Evolutionary conservation across 2,888 invertebrate species (phyloP).

Genomic region (Hofmannophila pseudospretella): DNA sequence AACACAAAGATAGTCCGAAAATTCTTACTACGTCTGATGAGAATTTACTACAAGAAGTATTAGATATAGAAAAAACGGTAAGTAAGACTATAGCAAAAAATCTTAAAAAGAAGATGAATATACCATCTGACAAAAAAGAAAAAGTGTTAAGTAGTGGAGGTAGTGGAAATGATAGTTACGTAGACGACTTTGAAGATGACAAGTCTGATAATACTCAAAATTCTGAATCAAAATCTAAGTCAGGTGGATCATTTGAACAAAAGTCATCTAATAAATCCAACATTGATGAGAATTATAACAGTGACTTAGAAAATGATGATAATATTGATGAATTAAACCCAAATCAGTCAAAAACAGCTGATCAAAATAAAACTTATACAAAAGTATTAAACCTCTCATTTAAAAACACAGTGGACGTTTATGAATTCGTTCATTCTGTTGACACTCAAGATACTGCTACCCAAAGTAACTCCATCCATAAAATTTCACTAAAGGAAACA

Average conservation of each 20-base stretch:
- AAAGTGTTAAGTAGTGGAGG: conserved; percentile 22
- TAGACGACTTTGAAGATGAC: conserved; percentile 70
- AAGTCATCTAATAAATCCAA: conserved; percentile 11
- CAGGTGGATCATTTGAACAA: not conserved
- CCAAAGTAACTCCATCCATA: conserved; percentile 49
- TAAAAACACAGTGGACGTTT: conserved; percentile 60
- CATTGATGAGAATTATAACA: conserved; percentile 15
- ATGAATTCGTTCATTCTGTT: conserved; percentile 61
- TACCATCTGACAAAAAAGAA: conserved; percentile 15
- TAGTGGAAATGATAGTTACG: conserved; percentile 49
- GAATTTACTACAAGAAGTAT: conserved; percentile 62
- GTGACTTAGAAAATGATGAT: conserved; percentile 12
- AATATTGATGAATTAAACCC: conserved; percentile 18
- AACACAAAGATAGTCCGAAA: conserved; percentile 29
- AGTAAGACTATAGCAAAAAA: conserved; percentile 46
- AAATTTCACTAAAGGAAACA: conserved; percentile 61
- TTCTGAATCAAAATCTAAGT: conserved; percentile 12
- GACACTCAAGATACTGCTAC: conserved; percentile 64
- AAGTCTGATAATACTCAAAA: conserved; percentile 39
- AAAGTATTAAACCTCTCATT: conserved; percentile 54
- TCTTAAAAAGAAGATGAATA: conserved; percentile 17
- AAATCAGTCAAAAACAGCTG: not conserved
- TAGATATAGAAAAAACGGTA: conserved; percentile 58
- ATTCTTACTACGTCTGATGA: conserved; percentile 64
- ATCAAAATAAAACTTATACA: conserved; percentile 36